phyloP scores from a whole-genome alignment of 2,888 invertebrate genomes.

The Platycnemis pennipes region DNA sequence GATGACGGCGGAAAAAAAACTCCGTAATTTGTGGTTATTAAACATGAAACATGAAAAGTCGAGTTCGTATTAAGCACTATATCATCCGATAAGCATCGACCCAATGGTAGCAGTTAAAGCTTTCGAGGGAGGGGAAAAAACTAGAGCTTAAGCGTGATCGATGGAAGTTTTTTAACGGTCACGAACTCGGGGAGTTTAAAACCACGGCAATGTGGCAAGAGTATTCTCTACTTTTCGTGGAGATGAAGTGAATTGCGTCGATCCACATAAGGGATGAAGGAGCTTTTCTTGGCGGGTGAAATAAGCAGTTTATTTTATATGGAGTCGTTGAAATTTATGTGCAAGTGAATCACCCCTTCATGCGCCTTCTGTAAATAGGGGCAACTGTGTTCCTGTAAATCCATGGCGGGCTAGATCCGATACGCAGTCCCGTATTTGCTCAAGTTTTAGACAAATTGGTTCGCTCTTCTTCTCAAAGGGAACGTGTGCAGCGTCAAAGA shows the following conservation, averaged over 20 bases:
- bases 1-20: not conserved
- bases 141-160: not conserved
- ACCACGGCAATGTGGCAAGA: slow-evolving; percentile 1
- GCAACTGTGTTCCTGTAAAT: not conserved
- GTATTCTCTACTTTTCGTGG: not conserved
- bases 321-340: not conserved
- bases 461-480: not conserved
- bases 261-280: not conserved
- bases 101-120: not conserved
- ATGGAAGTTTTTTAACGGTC: slow-evolving; percentile 37
- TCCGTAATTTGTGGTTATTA: slow-evolving; percentile 25
- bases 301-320: not conserved
- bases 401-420: not conserved
- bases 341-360: not conserved
- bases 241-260: slow-evolving; percentile 23
- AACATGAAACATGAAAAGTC: not conserved
- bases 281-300: not conserved
- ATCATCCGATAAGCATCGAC: slow-evolving; percentile 25
- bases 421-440: not conserved
- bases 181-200: slow-evolving; percentile 26
- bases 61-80: slow-evolving; percentile 8
- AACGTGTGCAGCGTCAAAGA: not conserved
- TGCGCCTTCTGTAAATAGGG: not conserved
- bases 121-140: not conserved
- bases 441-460: not conserved